Evolutionary conservation across 2,888 invertebrate genomes (phyloP).

Genomic region (Diabrotica balteata): DNA sequence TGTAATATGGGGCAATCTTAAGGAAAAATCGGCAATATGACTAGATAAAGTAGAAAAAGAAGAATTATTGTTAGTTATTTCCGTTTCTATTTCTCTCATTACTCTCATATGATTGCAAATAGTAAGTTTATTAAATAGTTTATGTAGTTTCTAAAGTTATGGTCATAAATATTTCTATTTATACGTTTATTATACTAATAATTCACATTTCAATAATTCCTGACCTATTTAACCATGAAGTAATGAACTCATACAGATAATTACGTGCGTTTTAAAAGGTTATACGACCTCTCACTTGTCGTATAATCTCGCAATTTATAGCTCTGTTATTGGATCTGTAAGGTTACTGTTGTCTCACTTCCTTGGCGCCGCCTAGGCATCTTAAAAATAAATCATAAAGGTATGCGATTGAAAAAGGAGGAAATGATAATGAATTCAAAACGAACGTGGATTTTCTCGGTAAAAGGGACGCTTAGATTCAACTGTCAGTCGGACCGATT

Average conservation of each 20-base stretch:
- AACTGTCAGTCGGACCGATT: neutral
- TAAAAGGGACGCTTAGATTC: conserved; percentile 2
- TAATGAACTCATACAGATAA: conserved; percentile 5
- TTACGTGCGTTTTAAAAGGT: conserved; percentile 2
- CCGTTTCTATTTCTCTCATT: too few relatives aligned
- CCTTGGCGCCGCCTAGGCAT: neutral
- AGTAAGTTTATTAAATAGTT: too few relatives aligned
- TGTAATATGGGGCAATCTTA: too few relatives aligned
- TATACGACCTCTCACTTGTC: conserved; percentile 3
- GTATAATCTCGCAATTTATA: conserved; percentile 5
- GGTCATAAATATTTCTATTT: too few relatives aligned
- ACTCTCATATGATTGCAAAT: too few relatives aligned
- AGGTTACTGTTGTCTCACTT: conserved; percentile 3
- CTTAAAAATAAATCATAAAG: conserved; percentile 12
- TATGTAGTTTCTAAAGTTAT: too few relatives aligned
- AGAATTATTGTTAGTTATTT: too few relatives aligned
- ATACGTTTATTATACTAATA: too few relatives aligned
- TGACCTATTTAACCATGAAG: neutral
- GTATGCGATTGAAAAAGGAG: neutral
- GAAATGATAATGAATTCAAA: conserved; percentile 6
- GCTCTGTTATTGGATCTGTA: conserved; percentile 7
- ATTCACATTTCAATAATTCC: too few relatives aligned
- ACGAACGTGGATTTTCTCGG: neutral
- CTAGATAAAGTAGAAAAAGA: too few relatives aligned
- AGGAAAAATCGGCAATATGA: too few relatives aligned